phyloP scores from a whole-genome alignment of 2,113 vertebrate genomes.

The Chaetorhynchus papuensis region DNA sequence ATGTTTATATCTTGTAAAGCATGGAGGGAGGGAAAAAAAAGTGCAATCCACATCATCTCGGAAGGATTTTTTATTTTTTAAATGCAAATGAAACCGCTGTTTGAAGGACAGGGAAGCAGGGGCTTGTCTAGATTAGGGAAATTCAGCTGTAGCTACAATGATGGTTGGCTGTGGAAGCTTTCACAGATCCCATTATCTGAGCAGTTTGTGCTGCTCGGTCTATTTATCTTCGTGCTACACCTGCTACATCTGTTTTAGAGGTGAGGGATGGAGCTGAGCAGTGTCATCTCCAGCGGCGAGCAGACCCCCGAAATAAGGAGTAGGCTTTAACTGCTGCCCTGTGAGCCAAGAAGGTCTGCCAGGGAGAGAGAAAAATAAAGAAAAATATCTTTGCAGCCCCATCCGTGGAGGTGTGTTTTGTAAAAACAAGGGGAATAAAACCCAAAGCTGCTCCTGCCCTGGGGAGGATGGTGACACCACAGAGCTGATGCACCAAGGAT shows the following conservation, averaged over 20 bases:
- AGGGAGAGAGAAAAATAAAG: neutral
- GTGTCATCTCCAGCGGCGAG: neutral
- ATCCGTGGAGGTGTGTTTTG: neutral
- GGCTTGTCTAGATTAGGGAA: slow-evolving; percentile 32
- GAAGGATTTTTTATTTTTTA: neutral
- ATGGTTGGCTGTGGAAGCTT: slow-evolving; percentile 11
- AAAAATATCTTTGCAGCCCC: neutral
- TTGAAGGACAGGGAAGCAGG: slow-evolving; percentile 26
- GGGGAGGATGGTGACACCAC: neutral
- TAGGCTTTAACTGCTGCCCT: neutral
- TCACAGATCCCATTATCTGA: slow-evolving; percentile 23
- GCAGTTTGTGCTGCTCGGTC: slow-evolving; percentile 1
- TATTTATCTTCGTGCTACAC: slow-evolving; percentile 30
- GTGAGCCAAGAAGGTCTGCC: neutral
- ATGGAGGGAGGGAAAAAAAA: neutral
- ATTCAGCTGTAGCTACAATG: slow-evolving; percentile 18
- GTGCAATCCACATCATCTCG: neutral
- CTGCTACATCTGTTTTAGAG: neutral
- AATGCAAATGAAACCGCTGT: neutral
- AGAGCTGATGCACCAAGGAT: rapidly evolving
- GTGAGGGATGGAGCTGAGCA: neutral
- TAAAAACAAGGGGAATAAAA: neutral
- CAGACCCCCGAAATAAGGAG: neutral
- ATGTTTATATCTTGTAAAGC: slow-evolving; percentile 46
- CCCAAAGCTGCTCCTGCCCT: neutral